phyloP scores from a whole-genome alignment of 1,140 invertebrate genomes.

The Drosophila auraria region DNA sequence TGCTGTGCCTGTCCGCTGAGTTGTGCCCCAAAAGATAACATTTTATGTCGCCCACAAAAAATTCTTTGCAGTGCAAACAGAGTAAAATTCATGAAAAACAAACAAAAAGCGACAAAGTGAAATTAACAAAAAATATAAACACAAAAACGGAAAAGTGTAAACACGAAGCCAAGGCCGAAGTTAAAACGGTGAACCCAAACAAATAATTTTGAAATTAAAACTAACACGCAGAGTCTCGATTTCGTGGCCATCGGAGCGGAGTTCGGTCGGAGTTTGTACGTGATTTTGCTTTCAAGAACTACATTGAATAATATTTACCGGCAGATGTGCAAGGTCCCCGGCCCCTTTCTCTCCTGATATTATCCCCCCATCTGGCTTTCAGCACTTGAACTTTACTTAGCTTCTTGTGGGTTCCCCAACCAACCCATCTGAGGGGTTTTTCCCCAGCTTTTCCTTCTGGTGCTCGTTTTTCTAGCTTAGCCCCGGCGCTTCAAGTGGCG shows the following conservation, averaged over 20 bases:
- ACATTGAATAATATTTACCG: conserved; percentile 70
- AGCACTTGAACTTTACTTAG: conserved; percentile 59
- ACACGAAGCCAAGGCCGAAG: conserved; percentile 27
- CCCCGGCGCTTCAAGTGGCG: conserved; percentile 60
- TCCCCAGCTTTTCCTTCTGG: conserved; percentile 21
- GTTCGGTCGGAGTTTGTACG: conserved; percentile 49
- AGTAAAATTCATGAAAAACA: conserved; percentile 59
- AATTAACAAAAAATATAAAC: conserved; percentile 49
- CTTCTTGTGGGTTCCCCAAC: conserved; percentile 29
- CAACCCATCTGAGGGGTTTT: not conserved
- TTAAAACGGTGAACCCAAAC: conserved; percentile 50
- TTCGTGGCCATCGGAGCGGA: conserved; percentile 4
- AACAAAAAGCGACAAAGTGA: conserved; percentile 38
- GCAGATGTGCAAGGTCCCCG: conserved; percentile 33
- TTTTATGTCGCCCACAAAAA: conserved; percentile 23
- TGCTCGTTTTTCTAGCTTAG: conserved; percentile 60
- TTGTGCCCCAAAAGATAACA: conserved; percentile 35
- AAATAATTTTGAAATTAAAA: conserved; percentile 74
- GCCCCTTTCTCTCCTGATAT: not conserved
- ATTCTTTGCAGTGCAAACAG: conserved; percentile 40
- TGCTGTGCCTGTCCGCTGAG: not conserved
- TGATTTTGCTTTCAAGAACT: conserved; percentile 70
- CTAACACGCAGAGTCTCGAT: conserved; percentile 19
- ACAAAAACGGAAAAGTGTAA: conserved; percentile 37
- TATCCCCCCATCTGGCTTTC: conserved; percentile 17